phyloP scores from a whole-genome alignment of 2,113 vertebrate species.

The Martes martes region DNA sequence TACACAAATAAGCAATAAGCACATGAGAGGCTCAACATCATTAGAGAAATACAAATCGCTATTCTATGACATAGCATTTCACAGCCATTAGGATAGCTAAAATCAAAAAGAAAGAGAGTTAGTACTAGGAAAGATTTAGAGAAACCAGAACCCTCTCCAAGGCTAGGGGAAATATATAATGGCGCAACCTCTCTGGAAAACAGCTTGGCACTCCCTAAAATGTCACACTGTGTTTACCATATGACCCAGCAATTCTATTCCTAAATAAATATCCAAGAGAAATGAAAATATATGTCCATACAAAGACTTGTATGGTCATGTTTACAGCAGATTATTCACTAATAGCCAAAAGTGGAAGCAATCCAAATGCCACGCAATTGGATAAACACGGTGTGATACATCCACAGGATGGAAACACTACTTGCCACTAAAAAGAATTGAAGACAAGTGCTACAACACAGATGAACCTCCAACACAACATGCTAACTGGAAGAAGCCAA shows the following conservation, averaged over 20 bases:
- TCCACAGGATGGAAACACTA: background rate
- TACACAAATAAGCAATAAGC: background rate
- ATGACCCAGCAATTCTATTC: background rate
- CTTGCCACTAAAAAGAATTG: background rate
- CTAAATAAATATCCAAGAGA: background rate
- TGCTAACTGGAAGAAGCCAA: background rate
- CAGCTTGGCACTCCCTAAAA: background rate
- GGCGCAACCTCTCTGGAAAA: background rate
- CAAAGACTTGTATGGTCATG: background rate
- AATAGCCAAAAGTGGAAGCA: background rate
- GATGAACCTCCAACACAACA: background rate
- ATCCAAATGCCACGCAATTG: background rate
- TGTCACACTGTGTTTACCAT: background rate
- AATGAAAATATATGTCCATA: background rate
- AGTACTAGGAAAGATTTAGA: background rate
- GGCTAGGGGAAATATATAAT: background rate
- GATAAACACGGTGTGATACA: background rate
- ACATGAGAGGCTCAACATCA: background rate
- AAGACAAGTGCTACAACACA: background rate
- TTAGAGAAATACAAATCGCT: conserved; percentile 4
- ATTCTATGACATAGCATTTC: background rate
- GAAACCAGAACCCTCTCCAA: background rate
- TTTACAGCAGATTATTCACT: background rate
- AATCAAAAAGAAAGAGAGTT: background rate
- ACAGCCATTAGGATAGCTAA: background rate